A percentile compares a stretch with the other conserved stretches of the same genome.
Conservation (phyloP, 2,797 vertebrate species). For the Chelmon rostratus region DNA sequence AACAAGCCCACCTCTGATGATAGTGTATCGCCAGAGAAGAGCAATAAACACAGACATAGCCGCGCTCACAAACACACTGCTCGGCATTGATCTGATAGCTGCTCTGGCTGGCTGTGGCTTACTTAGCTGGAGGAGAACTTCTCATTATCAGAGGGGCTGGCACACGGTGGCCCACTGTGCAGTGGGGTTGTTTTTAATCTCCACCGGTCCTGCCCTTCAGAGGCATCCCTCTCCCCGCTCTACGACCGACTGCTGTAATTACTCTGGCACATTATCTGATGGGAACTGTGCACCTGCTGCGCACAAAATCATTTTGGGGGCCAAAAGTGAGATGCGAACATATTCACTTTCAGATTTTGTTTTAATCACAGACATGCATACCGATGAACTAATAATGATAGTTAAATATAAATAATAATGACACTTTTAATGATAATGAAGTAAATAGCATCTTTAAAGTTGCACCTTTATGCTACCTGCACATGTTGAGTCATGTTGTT, state of each 20-base stretch:
- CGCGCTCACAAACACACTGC: conserved; percentile 50
- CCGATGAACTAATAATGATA: neutral
- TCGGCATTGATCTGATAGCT: conserved; percentile 70
- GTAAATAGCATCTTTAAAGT: neutral
- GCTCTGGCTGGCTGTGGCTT: conserved; percentile 58
- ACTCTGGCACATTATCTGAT: conserved; percentile 59
- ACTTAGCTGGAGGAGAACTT: conserved; percentile 69
- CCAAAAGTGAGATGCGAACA: conserved; percentile 20
- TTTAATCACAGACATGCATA: neutral
- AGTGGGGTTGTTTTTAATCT: conserved; percentile 63
- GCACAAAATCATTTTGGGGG: conserved; percentile 7
- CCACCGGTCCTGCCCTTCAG: conserved; percentile 57
- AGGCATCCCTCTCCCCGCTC: conserved; percentile 50
- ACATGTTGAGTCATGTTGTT: neutral
- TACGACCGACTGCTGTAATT: conserved; percentile 62
- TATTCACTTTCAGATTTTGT: conserved; percentile 11
- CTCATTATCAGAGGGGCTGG: conserved; percentile 63
- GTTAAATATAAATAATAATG: neutral
- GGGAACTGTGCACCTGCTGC: conserved; percentile 38
- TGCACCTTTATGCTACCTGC: neutral
- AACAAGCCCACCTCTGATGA: conserved; percentile 77
- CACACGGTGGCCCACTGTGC: conserved; percentile 34
- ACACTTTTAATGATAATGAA: neutral
- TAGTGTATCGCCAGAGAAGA: conserved; percentile 69
- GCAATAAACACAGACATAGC: conserved; percentile 69